Conservation (phyloP, 2,797 vertebrate species). For the Sylvia borin region DNA sequence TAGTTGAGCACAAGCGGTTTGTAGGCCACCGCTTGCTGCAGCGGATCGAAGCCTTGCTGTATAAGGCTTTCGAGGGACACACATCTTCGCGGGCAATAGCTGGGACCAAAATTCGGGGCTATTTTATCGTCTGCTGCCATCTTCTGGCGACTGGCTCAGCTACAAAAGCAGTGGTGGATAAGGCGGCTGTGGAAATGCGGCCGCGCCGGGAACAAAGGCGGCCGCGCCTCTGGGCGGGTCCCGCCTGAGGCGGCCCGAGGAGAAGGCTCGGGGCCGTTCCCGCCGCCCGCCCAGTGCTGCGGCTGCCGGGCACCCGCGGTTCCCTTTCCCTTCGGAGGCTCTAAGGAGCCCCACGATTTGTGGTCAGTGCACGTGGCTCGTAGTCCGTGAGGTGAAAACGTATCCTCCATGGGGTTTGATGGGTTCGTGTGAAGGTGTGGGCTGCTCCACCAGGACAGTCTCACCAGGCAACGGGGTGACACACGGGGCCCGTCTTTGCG, state of each 20-base stretch:
- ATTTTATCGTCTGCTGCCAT: constrained; percentile 22
- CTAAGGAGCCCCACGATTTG: fast-evolving
- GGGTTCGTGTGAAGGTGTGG: not conserved
- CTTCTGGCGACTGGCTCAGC: not conserved
- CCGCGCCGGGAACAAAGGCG: not conserved
- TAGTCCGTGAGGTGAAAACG: not conserved
- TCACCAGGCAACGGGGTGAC: too few relatives aligned
- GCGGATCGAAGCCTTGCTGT: not conserved
- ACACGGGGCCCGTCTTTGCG: fast-evolving
- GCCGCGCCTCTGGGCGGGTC: fast-evolving
- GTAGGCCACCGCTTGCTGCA: not conserved
- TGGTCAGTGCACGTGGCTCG: fast-evolving
- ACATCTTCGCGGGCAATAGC: fast-evolving
- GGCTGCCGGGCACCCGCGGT: fast-evolving
- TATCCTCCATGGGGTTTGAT: not conserved
- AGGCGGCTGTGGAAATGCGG: not conserved
- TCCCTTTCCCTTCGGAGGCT: not conserved
- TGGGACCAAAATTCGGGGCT: not conserved
- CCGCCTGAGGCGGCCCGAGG: not conserved
- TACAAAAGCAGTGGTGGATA: fast-evolving
- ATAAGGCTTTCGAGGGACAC: fast-evolving
- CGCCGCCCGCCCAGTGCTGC: fast-evolving
- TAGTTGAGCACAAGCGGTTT: not conserved
- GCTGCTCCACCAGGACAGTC: not conserved
- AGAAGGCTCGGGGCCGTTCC: fast-evolving